A percentile compares a stretch with the other conserved stretches of the same genome.
These are phyloP conservation scores for Epinotia bilunana DNA, from an alignment of 2,888 invertebrate species.

Conservation along the genomic window DNA sequence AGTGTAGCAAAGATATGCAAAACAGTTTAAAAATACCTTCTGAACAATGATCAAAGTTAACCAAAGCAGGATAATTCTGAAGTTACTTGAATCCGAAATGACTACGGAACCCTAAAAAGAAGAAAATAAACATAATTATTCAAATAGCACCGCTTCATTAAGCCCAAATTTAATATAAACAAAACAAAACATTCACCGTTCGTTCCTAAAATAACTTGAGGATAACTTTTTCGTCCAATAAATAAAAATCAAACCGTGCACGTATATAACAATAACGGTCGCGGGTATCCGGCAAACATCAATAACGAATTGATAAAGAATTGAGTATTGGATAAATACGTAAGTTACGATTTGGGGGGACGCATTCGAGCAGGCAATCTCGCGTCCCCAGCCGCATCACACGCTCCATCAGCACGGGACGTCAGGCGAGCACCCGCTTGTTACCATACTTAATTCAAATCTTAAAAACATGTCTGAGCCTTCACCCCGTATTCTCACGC, in stretches of 20 bases:
- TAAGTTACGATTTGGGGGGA: constrained; percentile 27
- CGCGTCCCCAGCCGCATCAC: constrained; percentile 24
- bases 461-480: constrained; percentile 34
- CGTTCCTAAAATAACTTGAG: constrained; percentile 27
- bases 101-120: too few relatives aligned
- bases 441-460: constrained; percentile 33
- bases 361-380: constrained; percentile 21
- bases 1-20: neutral
- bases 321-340: constrained; percentile 36
- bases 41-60: constrained; percentile 4
- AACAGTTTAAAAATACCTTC: neutral
- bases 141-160: constrained; percentile 36
- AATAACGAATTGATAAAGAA: constrained; percentile 34
- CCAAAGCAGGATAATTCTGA: constrained; percentile 6
- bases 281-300: constrained; percentile 14
- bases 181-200: constrained; percentile 34
- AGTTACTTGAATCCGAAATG: constrained; percentile 19
- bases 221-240: constrained; percentile 24
- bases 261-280: constrained; percentile 17
- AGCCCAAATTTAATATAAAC: constrained; percentile 32
- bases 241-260: constrained; percentile 17
- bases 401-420: constrained; percentile 30
- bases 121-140: constrained; percentile 35
- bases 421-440: constrained; percentile 23
- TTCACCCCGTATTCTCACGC: constrained; percentile 13